These are phyloP conservation scores for Saguinus imperator DNA, from an alignment of 2,113 vertebrate species.

Conservation along the genomic window DNA sequence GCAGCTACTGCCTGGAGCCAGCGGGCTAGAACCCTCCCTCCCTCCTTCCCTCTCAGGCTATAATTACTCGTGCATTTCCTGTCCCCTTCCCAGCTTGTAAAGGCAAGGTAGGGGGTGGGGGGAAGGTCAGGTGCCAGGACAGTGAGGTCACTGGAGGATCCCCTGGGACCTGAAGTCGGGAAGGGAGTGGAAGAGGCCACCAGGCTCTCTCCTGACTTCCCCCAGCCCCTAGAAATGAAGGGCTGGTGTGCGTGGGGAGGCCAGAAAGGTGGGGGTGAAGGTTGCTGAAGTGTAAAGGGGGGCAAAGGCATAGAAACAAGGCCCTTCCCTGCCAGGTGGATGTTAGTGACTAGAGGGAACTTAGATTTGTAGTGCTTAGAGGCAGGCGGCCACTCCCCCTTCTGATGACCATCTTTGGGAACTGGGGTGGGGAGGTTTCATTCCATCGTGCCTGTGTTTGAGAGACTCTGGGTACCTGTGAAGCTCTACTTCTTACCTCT, in stretches of 20 bases:
- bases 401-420: not conserved
- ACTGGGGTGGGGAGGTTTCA: not conserved
- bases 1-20: conserved; percentile 30
- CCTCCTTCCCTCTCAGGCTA: conserved; percentile 68
- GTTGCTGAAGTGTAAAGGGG: not conserved
- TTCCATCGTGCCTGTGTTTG: not conserved
- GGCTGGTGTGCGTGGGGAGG: not conserved
- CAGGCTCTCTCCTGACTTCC: not conserved
- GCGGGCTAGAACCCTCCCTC: conserved; percentile 61
- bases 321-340: not conserved
- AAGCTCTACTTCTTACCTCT: not conserved
- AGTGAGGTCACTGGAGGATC: conserved; percentile 68
- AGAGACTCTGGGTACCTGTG: not conserved
- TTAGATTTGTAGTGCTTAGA: not conserved
- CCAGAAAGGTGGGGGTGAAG: not conserved
- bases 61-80: conserved; percentile 71
- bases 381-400: not conserved
- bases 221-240: not conserved
- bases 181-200: not conserved
- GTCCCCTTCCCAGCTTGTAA: conserved; percentile 64
- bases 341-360: not conserved
- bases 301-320: conserved; percentile 36
- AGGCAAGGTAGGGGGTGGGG: conserved; percentile 58
- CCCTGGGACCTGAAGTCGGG: conserved; percentile 44
- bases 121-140: conserved; percentile 61